These are phyloP conservation scores for Griposia aprilina DNA, from an alignment of 2,888 invertebrate genomes.

Conservation along the genomic window DNA sequence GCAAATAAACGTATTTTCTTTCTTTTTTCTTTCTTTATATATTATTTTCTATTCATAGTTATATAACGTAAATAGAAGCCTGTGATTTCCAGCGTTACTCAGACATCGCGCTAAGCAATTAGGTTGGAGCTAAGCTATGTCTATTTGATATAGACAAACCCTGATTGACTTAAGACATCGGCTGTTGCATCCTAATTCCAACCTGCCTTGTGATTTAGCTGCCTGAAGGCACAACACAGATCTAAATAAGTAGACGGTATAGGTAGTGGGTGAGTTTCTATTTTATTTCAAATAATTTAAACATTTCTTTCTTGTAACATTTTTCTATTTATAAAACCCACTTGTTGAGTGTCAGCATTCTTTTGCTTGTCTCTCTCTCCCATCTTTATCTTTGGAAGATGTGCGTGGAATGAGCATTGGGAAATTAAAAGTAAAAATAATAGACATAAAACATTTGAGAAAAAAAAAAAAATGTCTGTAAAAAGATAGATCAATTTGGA, in stretches of 20 bases:
- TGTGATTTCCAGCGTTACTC: slow-evolving; percentile 6
- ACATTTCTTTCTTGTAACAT: neutral
- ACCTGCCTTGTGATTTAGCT: slow-evolving; percentile 8
- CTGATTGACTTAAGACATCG: slow-evolving; percentile 20
- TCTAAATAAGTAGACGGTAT: neutral
- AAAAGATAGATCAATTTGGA: no score
- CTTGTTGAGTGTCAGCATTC: slow-evolving; percentile 18
- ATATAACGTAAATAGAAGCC: neutral
- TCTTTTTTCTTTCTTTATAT: no score
- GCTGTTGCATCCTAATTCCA: slow-evolving; percentile 21
- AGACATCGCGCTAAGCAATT: slow-evolving; percentile 22
- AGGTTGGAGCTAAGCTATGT: neutral
- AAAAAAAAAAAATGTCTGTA: neutral
- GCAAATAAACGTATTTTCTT: no score
- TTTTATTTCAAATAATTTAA: neutral
- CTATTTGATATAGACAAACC: slow-evolving; percentile 25
- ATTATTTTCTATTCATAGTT: neutral
- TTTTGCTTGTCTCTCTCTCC: neutral
- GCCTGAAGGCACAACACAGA: neutral
- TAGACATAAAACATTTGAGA: no score
- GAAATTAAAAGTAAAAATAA: neutral
- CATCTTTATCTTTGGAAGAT: neutral
- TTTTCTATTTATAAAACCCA: slow-evolving; percentile 5
- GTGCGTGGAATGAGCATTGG: neutral
- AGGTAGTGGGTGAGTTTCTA: neutral